A percentile compares a stretch with the other conserved stretches of the same genome.
phyloP scores from a whole-genome alignment of 2,797 vertebrate genomes.

The Esox masquinongy region DNA sequence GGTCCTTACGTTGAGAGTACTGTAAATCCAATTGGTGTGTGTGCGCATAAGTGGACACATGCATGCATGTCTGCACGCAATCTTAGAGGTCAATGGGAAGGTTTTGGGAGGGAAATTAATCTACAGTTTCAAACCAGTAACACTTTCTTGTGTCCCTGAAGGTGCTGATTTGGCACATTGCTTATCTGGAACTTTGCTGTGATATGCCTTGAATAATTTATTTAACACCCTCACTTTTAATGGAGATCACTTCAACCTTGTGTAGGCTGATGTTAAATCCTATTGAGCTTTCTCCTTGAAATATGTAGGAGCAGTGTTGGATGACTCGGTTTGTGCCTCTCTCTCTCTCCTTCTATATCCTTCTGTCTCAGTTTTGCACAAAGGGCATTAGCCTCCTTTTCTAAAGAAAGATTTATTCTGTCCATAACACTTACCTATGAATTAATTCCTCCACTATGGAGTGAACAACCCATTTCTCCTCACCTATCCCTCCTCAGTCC shows the following conservation, averaged over 20 bases:
- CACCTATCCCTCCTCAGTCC: slow-evolving; percentile 63
- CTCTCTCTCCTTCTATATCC: slow-evolving; percentile 28
- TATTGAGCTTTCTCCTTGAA: slow-evolving; percentile 7
- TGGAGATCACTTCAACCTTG: slow-evolving; percentile 1
- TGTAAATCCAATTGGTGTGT: slow-evolving; percentile 11
- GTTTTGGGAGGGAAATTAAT: slow-evolving; percentile 48
- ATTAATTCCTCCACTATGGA: slow-evolving; percentile 6
- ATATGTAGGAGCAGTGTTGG: background rate
- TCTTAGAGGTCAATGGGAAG: slow-evolving; percentile 38
- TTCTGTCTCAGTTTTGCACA: slow-evolving; percentile 11
- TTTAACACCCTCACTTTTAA: slow-evolving; percentile 54
- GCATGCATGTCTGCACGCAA: slow-evolving; percentile 8
- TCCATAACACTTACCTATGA: background rate
- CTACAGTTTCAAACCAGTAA: slow-evolving; percentile 41
- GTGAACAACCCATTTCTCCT: slow-evolving; percentile 8
- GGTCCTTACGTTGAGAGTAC: no score
- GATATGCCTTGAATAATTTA: slow-evolving; percentile 59
- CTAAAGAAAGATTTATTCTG: background rate
- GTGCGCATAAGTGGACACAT: slow-evolving; percentile 21
- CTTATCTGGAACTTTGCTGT: slow-evolving; percentile 61
- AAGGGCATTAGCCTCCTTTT: background rate
- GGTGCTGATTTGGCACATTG: slow-evolving; percentile 55
- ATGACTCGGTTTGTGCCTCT: background rate
- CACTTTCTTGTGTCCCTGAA: slow-evolving; percentile 41
- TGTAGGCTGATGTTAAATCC: background rate